Conservation (phyloP, 2,113 vertebrate species). For the Tupaia chinensis region DNA sequence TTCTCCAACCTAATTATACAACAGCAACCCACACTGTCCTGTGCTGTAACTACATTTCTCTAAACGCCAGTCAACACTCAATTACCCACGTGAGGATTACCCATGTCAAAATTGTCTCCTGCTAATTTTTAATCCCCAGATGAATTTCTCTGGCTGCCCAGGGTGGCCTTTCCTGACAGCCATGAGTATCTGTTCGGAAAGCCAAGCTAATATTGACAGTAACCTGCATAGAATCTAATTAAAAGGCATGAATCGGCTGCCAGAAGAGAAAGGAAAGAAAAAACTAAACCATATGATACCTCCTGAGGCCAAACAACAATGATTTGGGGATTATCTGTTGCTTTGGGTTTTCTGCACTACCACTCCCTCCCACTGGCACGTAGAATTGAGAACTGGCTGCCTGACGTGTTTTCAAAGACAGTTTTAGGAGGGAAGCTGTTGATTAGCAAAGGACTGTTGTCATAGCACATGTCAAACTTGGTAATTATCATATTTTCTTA, state of each 20-base stretch:
- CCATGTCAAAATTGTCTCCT: slow-evolving; percentile 73
- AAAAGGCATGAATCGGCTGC: slow-evolving; percentile 64
- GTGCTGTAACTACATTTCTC: not conserved
- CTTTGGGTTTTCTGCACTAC: slow-evolving; percentile 33
- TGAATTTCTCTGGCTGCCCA: slow-evolving; percentile 70
- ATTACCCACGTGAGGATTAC: slow-evolving; percentile 76
- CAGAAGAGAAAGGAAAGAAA: not conserved
- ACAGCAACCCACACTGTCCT: not conserved
- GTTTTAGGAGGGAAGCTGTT: slow-evolving; percentile 63
- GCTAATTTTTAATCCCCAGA: slow-evolving; percentile 81
- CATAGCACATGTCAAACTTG: slow-evolving; percentile 68
- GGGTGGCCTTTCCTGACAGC: slow-evolving; percentile 69
- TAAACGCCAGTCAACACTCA: slow-evolving; percentile 69
- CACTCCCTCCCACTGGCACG: slow-evolving; percentile 60
- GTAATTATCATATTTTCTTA: slow-evolving; percentile 79
- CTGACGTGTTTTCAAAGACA: slow-evolving; percentile 59
- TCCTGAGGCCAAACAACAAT: slow-evolving; percentile 76
- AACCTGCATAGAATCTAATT: slow-evolving; percentile 64
- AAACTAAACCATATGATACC: not conserved
- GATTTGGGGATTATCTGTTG: slow-evolving; percentile 76
- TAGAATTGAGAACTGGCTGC: slow-evolving; percentile 54
- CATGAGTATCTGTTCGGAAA: slow-evolving; percentile 43
- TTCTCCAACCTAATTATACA: not conserved
- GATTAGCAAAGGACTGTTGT: slow-evolving; percentile 74
- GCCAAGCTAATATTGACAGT: slow-evolving; percentile 72